A percentile compares a stretch with the other conserved stretches of the same genome.
Conservation (phyloP, 1,140 invertebrate genomes). For the Atta texana region DNA sequence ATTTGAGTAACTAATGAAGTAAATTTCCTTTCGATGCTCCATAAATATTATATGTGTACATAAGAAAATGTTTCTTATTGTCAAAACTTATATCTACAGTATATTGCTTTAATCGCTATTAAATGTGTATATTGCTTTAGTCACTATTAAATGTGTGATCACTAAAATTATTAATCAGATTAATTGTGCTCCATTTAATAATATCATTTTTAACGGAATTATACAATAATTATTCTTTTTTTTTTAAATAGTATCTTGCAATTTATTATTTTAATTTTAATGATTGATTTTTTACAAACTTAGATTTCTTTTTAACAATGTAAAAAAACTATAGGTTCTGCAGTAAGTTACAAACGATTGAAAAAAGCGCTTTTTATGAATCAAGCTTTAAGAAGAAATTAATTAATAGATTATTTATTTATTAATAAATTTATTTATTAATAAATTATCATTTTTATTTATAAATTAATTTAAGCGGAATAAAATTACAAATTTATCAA, state of each 20-base stretch:
- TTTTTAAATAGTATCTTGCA: background rate
- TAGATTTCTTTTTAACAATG: background rate
- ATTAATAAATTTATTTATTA: too few species aligned
- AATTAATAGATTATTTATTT: background rate
- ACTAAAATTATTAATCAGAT: background rate
- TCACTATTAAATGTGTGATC: background rate
- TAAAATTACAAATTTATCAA: background rate
- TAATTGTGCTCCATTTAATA: background rate
- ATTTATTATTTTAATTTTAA: background rate
- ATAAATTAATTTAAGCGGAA: background rate
- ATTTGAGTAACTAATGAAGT: background rate
- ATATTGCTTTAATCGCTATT: constrained; percentile 13
- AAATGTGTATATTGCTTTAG: background rate
- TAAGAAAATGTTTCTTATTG: background rate
- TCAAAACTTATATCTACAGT: background rate
- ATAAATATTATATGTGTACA: background rate
- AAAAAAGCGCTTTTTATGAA: background rate
- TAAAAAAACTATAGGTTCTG: background rate
- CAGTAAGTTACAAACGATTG: background rate
- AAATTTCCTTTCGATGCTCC: background rate
- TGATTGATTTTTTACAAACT: background rate
- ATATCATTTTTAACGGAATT: background rate
- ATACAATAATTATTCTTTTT: background rate
- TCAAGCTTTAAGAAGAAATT: background rate
- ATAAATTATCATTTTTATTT: background rate